Evolutionary conservation across 2,888 invertebrate species (phyloP), one percentile per base, ranked within the genome.

Genomic region (Pristionchus entomophagus): DNA sequence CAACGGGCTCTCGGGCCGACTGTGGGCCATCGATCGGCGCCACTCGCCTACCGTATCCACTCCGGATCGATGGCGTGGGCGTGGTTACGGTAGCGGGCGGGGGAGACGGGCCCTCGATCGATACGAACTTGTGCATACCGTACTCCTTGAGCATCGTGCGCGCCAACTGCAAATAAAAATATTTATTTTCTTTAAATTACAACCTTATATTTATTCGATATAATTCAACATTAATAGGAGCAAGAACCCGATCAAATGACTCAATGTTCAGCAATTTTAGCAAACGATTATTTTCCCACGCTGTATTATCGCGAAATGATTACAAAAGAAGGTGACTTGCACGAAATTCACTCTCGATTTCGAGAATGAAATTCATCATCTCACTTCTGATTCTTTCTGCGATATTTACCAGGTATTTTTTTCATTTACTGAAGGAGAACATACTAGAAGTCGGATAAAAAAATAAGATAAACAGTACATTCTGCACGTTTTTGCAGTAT

Each of bases 1-100:
- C 19, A 29, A 26, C 49, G 45, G 51, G 49, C 22, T 78, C 49
- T 78, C 22, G n/a, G 38, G n/a, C n/a, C 19, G 69, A 22, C 38
- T 35, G 41, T 10, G 69, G 38, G 22, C 78, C 49, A 5, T 51
- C 78, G 29, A 78, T 49, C 12, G 38, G 22, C 35, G 56, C 17
- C 81, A 35, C 56, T n/a, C 38, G 81, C 26, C 81, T 81, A 81
- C 81, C 38, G 81, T 81, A 81, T 10, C 81, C 56, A 1, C 56
- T 38, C 6, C 69, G 10, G 38, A 35, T 38, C 22, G 38, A 38
- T n/a, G 38, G 49, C 14, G 51, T 51, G 12, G 80, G 56, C 12
- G 81, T 53, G 53, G 26, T 35, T 35, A 69, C 69, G 38, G 69
- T 69, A 69, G 81, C 17, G 8, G 81, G 19, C 32, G 12, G 53